phyloP scores from a whole-genome alignment of 2,113 vertebrate genomes.

The Pleuronectes platessa region DNA sequence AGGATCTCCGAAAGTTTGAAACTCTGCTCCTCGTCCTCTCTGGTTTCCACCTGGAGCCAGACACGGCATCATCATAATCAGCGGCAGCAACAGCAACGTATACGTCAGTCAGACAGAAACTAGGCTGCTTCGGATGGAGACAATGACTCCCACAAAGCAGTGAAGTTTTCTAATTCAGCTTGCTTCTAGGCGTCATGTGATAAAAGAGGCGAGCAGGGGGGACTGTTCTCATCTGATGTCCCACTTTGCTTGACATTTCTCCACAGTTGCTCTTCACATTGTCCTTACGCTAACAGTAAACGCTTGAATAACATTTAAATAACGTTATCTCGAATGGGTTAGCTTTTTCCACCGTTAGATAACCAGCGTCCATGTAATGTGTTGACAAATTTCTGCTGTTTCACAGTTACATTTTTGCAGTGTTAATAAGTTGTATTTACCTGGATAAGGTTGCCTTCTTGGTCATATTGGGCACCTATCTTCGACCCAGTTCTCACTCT shows the following conservation, averaged over 20 bases:
- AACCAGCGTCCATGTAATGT: not conserved
- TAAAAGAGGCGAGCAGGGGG: too few species aligned
- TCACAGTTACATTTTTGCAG: too few species aligned
- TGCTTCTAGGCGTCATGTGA: too few species aligned
- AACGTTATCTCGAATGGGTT: not conserved
- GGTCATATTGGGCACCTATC: conserved; percentile 82
- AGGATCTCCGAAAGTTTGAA: conserved; percentile 93
- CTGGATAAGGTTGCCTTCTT: conserved; percentile 84
- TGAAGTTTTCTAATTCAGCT: not conserved
- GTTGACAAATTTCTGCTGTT: not conserved
- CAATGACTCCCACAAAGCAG: not conserved
- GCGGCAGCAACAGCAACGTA: not conserved
- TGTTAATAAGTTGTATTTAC: conserved; percentile 37
- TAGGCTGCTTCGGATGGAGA: too few species aligned
- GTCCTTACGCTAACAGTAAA: not conserved
- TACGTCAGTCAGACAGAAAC: too few species aligned
- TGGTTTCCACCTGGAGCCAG: conserved; percentile 89
- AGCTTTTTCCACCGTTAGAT: not conserved
- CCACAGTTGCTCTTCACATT: not conserved
- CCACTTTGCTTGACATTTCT: not conserved
- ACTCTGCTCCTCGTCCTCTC: conserved; percentile 97
- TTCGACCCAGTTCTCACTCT: conserved; percentile 80
- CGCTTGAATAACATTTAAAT: not conserved
- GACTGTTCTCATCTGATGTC: too few species aligned
- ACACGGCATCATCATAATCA: not conserved